These are phyloP conservation scores for Cynocephalus volans DNA, from an alignment of 2,113 vertebrate genomes.

Conservation along the genomic window DNA sequence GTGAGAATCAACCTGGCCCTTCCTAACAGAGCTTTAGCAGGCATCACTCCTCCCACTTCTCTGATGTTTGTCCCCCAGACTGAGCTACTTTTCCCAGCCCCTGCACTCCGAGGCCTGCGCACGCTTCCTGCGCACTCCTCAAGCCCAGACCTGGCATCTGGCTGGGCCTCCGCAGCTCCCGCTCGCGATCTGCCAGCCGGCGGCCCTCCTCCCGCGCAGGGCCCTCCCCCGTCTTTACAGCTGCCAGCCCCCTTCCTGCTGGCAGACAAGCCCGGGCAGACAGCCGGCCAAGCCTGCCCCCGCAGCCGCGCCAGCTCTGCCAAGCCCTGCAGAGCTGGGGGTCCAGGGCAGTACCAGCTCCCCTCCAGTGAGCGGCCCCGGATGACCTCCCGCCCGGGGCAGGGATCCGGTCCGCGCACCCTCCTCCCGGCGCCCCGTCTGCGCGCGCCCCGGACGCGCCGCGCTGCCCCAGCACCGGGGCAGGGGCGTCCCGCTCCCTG, in stretches of 20 bases:
- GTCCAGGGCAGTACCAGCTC: constrained; percentile 68
- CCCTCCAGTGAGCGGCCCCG: constrained; percentile 20
- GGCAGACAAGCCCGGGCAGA: constrained; percentile 85
- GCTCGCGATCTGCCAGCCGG: constrained; percentile 74
- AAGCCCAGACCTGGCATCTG: constrained; percentile 79
- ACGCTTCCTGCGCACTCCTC: constrained; percentile 12
- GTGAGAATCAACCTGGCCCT: not conserved
- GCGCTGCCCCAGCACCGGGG: not conserved
- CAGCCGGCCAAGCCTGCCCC: constrained; percentile 82
- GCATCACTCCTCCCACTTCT: not conserved
- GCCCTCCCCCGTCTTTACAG: constrained; percentile 76
- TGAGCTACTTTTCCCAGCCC: not conserved
- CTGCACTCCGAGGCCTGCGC: not conserved
- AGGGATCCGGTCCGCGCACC: not conserved
- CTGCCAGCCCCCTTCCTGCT: constrained; percentile 84
- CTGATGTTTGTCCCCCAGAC: not conserved
- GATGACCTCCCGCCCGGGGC: constrained; percentile 43
- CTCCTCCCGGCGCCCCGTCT: not conserved
- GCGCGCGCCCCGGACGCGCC: not conserved
- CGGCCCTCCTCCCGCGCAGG: constrained; percentile 71
- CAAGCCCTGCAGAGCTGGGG: constrained; percentile 68
- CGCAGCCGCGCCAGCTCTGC: constrained; percentile 77
- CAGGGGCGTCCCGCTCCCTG: not conserved
- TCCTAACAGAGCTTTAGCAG: not conserved
- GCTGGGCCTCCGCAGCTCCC: constrained; percentile 72